Base-by-base conservation (phyloP, 2,113 vertebrate genomes). In the Hyperopisus bebe region DNA sequence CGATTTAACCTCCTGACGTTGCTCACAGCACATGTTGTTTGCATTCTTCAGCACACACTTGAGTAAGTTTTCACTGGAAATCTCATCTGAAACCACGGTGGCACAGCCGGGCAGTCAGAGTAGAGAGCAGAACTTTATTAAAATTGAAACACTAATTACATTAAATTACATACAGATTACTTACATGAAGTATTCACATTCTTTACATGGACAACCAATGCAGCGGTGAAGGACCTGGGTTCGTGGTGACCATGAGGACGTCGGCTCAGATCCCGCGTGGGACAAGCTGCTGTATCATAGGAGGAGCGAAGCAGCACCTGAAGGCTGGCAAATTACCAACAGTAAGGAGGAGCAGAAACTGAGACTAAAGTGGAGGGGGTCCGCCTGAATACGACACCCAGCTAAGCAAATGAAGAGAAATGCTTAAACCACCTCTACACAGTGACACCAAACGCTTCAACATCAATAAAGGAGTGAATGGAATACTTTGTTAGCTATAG, bases 161-260 rank as follows among this genome's bases (percentile, higher is more conserved):
- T 87, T 53, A 87, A 87, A 87, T 87, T 87, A 87, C 83, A 86
- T 86, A 47, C 44, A 86, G 44, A 50, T 48, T 86, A 86, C 83
- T 86, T 86, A 86, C 85, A 87, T 51, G 50, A 87, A 87, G 27
- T 87, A 87, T 87, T 87, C 85, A 87, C 85, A 87, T 87, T 87
- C 85, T 87, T 87, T 87, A 87, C 85, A 87, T 35, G 50, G 85
- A 87, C 50, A 87, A 50, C n/a, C 85, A 55, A 53, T 50, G 85
- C 24, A 39, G 85, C 53, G 84, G 84, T 31, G 85, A 87, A 35
- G 24, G 50, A 39, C 5, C 85, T 53, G 47, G 50, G 17, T 19
- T 87, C 50, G 42, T 53, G 27, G 15, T 87, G 27, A 87, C 85
- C 85, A 39, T 9, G 47, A 87, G 85, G 50, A 7, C n/a, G 19